Percentiles rank a stretch among this genome's conserved stretches.
These are phyloP conservation scores for Troides oblongomaculatus DNA, from an alignment of 2,888 invertebrate species.

Conservation along the genomic window DNA sequence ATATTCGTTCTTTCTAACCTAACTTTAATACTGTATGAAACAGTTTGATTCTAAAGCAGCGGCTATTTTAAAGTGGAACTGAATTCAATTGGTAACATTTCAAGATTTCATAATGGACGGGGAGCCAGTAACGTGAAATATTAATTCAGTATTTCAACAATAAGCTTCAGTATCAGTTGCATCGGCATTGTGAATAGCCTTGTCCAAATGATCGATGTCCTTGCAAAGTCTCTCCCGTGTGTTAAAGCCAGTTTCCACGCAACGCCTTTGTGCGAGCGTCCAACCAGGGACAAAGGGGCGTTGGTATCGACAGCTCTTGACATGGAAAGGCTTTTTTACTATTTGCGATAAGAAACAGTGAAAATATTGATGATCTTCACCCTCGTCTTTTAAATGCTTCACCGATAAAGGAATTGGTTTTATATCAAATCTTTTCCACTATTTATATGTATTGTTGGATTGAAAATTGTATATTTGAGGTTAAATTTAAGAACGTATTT, in stretches of 20 bases:
- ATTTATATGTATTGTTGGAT: too few relatives aligned
- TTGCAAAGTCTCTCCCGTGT: slow-evolving; percentile 29
- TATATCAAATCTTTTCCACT: slow-evolving; percentile 3
- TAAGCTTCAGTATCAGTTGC: neutral
- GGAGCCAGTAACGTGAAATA: neutral
- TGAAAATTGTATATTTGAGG: too few relatives aligned
- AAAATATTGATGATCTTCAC: slow-evolving; percentile 38
- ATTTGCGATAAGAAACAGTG: slow-evolving; percentile 63
- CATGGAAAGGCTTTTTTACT: slow-evolving; percentile 76
- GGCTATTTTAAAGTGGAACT: too few relatives aligned
- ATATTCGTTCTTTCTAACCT: too few relatives aligned
- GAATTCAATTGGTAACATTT: too few relatives aligned
- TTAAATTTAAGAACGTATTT: too few relatives aligned
- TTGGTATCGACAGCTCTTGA: slow-evolving; percentile 70
- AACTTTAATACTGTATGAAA: too few relatives aligned
- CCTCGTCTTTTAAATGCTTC: slow-evolving; percentile 51
- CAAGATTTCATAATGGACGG: neutral
- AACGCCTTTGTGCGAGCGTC: slow-evolving; percentile 34
- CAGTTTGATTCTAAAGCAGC: too few relatives aligned
- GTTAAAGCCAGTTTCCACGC: slow-evolving; percentile 17
- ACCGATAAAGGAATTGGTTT: slow-evolving; percentile 55
- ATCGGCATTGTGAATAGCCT: slow-evolving; percentile 20
- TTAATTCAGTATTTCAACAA: neutral
- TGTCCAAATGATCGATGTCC: slow-evolving; percentile 30
- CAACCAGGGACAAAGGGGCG: slow-evolving; percentile 63